Base-by-base conservation (phyloP, 2,888 invertebrate genomes). In the Polydrusus pterygomalis region DNA sequence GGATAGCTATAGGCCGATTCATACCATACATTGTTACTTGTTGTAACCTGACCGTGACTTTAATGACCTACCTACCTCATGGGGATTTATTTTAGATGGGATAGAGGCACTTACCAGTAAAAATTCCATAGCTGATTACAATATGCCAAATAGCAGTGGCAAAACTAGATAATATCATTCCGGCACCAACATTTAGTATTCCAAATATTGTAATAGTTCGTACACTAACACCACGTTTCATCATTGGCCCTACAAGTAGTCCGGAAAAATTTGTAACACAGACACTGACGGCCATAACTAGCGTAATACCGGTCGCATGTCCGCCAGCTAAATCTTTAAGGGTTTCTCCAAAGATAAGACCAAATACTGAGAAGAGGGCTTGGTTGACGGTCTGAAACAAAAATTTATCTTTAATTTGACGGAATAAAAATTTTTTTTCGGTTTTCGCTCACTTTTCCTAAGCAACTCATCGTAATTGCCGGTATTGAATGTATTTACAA, bases 331-430 rank as follows among this genome's bases (percentile, higher is more conserved):
- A 91, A 0, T 89, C 87, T 81, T 90, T 88, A 74, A 94, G 86
- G 75, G 91, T 89, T 79, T 91, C 91, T 54, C 92, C 93, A 80
- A 93, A 94, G 40, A 94, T 87, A 70, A 94, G 88, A 74, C 93
- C 92, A 85, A 93, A 93, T 56, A 93, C 88, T 5, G 93, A 93
- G 78, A 93, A 88, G 85, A 93, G 90, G 2, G 93, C 92, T 84
- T 93, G 92, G 85, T 93, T 93, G 80, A 93, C 92, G 86, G 93
- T 91, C 86, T 86, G 78, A 51, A 78, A 78, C 5, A 49, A 75
- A 51, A 65, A 34, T 10, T 1, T 34, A 43, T 43, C 2, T 13
- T 43, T 43, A 43, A 10, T 74, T 58, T 58, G 20, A 54, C n/a
- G 2, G 18, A 7, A 49, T 8, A 49, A 17, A 13, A 9, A 49